These are phyloP conservation scores for Nautilus pompilius DNA, from an alignment of 1,140 invertebrate genomes.

Conservation along the genomic window DNA sequence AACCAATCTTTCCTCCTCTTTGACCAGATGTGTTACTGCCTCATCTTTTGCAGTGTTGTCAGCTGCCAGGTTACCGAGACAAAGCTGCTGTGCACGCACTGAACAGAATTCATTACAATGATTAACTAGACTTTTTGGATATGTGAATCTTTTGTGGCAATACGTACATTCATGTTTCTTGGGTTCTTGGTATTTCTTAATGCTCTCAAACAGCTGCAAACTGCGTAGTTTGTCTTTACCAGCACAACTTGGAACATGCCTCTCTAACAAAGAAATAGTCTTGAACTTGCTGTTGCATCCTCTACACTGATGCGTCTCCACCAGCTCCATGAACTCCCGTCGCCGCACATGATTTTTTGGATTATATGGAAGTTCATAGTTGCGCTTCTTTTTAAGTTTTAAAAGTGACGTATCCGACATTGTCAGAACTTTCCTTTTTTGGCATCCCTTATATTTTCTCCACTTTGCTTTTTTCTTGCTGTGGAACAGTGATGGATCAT, in stretches of 20 bases:
- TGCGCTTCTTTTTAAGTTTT: conserved; percentile 13
- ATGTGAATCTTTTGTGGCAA: conserved; percentile 35
- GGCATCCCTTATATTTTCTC: conserved; percentile 5
- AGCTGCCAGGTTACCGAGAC: conserved; percentile 14
- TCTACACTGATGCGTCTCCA: conserved; percentile 42
- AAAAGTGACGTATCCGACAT: conserved; percentile 2
- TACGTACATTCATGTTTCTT: conserved; percentile 31
- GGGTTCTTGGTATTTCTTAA: conserved; percentile 11
- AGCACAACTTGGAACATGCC: conserved; percentile 41
- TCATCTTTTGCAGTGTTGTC: conserved; percentile 28
- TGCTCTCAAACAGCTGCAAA: conserved; percentile 26
- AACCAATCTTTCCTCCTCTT: conserved; percentile 23
- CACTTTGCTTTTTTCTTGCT: conserved; percentile 4
- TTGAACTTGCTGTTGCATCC: conserved; percentile 43
- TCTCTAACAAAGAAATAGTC: conserved; percentile 39
- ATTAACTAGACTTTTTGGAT: conserved; percentile 34
- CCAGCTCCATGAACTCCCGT: conserved; percentile 32
- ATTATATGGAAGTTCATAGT: conserved; percentile 35
- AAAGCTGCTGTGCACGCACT: conserved; percentile 25
- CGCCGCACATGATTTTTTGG: conserved; percentile 38
- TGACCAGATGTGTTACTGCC: conserved; percentile 18
- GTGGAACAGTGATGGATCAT: neutral
- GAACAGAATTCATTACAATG: conserved; percentile 36
- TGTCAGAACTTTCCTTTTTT: conserved; percentile 10
- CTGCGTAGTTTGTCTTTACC: conserved; percentile 38